Percentiles rank a stretch among this genome's conserved stretches.
Evolutionary conservation across 92 coral and sea anemone species (phyloP).

Genomic region (Paramuricea clavata): DNA sequence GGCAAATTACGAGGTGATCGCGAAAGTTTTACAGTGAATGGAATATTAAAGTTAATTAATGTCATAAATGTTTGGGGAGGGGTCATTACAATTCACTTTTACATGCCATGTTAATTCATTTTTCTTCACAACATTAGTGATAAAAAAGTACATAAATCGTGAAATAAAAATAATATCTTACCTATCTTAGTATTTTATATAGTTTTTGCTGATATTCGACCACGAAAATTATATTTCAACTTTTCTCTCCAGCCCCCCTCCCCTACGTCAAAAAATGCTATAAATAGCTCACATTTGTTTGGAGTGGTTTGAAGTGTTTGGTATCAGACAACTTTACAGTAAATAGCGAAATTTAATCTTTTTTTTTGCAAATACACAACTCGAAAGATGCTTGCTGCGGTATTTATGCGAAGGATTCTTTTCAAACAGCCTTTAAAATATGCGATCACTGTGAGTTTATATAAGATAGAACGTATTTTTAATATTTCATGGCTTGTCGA

Average conservation of each 20-base stretch:
- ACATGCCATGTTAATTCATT: not conserved
- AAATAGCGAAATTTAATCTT: not conserved
- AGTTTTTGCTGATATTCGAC: not conserved
- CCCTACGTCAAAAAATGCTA: not conserved
- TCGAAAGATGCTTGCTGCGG: conserved; percentile 13
- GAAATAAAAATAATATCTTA: not conserved
- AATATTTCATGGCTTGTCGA: not conserved
- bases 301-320: not conserved
- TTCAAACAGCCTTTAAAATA: conserved; percentile 25
- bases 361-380: not conserved
- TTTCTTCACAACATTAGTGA: not conserved
- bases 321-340: not conserved
- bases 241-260: not conserved
- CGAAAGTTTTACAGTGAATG: not conserved
- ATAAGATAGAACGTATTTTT: not conserved
- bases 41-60: not conserved
- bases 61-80: not conserved
- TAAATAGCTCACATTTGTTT: conserved; percentile 1
- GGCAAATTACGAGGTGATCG: not conserved
- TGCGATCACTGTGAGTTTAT: conserved; percentile 3
- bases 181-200: not conserved
- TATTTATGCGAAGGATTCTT: conserved; percentile 14
- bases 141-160: not conserved
- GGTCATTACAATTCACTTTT: not conserved
- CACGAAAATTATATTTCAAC: not conserved